These are phyloP conservation scores for Harpegnathos saltator DNA, from an alignment of 1,140 invertebrate genomes.

Conservation along the genomic window DNA sequence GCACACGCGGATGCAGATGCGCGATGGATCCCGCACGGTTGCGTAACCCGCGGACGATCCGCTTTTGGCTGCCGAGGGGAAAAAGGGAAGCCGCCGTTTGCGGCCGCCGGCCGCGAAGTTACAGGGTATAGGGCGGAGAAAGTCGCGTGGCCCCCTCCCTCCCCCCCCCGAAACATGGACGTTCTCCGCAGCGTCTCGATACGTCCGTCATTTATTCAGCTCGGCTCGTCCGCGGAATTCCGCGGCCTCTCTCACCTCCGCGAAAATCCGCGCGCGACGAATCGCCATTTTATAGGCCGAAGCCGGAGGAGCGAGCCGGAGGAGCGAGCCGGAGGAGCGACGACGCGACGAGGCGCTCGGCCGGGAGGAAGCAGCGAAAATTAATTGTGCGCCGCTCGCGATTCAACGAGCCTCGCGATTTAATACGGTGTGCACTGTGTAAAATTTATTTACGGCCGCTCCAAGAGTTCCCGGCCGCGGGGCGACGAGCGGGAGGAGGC, in stretches of 20 bases:
- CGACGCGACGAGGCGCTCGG: too few species aligned
- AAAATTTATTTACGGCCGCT: constrained; percentile 33
- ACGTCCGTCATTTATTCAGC: too few species aligned
- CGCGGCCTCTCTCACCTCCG: too few species aligned
- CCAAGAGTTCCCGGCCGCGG: neutral
- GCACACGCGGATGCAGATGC: constrained; percentile 66
- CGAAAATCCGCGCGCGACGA: too few species aligned
- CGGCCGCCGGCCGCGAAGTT: neutral
- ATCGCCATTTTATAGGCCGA: too few species aligned
- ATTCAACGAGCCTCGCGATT: neutral
- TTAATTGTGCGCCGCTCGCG: constrained; percentile 13
- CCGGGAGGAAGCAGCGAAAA: neutral
- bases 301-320: too few species aligned
- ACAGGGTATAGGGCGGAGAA: neutral
- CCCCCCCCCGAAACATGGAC: too few species aligned
- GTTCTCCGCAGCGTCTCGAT: too few species aligned
- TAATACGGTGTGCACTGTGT: neutral
- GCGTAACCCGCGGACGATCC: constrained; percentile 22
- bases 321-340: too few species aligned
- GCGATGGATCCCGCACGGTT: constrained; percentile 57
- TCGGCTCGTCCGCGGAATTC: too few species aligned
- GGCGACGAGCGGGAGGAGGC: neutral
- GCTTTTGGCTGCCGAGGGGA: neutral
- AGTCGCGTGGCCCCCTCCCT: too few species aligned
- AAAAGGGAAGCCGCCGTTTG: neutral